Evolutionary conservation across 1,140 invertebrate genomes (phyloP).

Genomic region (Thrips palmi): DNA sequence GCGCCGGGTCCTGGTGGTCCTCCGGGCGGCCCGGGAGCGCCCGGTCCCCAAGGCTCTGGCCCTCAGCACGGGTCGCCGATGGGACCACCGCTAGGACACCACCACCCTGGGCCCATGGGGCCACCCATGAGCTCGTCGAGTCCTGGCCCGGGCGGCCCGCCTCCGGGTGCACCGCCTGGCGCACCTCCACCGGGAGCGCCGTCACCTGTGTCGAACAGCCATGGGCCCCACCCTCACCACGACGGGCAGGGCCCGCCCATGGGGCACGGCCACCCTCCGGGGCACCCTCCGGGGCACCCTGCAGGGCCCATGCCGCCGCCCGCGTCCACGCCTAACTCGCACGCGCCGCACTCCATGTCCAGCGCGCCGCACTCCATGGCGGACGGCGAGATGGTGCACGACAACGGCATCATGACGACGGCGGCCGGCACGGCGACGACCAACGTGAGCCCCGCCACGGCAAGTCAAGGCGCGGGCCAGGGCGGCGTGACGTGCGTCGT

Average conservation of each 20-base stretch:
- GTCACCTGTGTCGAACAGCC: conserved; percentile 23
- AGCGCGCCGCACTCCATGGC: conserved; percentile 20
- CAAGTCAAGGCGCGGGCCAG: conserved; percentile 21
- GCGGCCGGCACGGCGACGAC: conserved; percentile 22
- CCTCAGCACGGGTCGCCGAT: conserved; percentile 14
- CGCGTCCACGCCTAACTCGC: conserved; percentile 36
- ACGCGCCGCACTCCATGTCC: conserved; percentile 22
- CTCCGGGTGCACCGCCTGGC: too few relatives aligned
- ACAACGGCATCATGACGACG: conserved; percentile 36
- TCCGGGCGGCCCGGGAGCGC: conserved; percentile 35
- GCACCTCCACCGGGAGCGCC: conserved; percentile 21
- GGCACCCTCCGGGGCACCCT: too few relatives aligned
- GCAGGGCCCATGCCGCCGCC: conserved; percentile 35
- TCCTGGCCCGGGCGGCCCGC: conserved; percentile 30
- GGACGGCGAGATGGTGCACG: conserved; percentile 33
- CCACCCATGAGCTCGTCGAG: conserved; percentile 26
- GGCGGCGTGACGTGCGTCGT: conserved; percentile 65
- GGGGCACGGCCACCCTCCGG: too few relatives aligned
- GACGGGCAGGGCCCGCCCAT: too few relatives aligned
- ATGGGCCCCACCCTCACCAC: conserved; percentile 24
- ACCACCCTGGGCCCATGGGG: conserved; percentile 26
- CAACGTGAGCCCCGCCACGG: conserved; percentile 15
- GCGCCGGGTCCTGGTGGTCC: conserved; percentile 20
- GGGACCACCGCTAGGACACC: conserved; percentile 20
- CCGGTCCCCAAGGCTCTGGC: conserved; percentile 14